Evolutionary conservation across 2,113 vertebrate species (phyloP), one percentile per base, ranked within the genome.

Genomic region (Seriola aureovittata): DNA sequence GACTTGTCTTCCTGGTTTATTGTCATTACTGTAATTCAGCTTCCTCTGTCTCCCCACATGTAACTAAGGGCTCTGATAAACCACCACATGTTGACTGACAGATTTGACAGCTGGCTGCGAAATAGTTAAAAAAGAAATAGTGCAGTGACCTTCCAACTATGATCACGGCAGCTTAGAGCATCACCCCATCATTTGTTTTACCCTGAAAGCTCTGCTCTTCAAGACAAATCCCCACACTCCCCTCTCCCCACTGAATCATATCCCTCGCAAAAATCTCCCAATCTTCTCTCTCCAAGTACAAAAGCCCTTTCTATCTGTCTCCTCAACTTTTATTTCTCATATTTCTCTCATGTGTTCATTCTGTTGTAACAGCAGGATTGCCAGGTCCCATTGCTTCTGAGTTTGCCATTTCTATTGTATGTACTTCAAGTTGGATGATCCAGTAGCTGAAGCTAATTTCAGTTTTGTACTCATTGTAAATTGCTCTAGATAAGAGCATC

Each of bases 281-380:
- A 58, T 66, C 34, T 8, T 23, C 46, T 62, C 67, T 40, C 40
- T 71, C 57, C 21, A 34, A 76, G 57, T 65, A 63, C 52, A 36
- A 25, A 60, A 73, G 70, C 62, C 60, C 14, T 58, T n/a, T 65
- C n/a, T 36, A 12, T 80, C 70, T 21, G 42, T 81, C 36, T 34
- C 3, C 3, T 48, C 23, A 48, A n/a, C 55, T 68, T 58, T 40
- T 32, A 42, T 71, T 57, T 40, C 75, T 75, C 59, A 65, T 38
- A 25, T 62, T 60, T 76, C 57, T 46, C 34, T 75, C 40, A n/a
- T 19, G 23, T 76, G 78, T 68, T 71, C 64, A 48, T 17, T 54
- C 42, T 71, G 19, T 34, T 21, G 16, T 64, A 14, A 5, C 19
- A 44, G 57, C 66, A 48, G 29, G 3, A 8, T 4, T 52, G 38